Percentiles rank a stretch among this genome's conserved stretches.
These are phyloP conservation scores for Drosophila buzzatii DNA, from an alignment of 2,888 invertebrate genomes.

Conservation along the genomic window DNA sequence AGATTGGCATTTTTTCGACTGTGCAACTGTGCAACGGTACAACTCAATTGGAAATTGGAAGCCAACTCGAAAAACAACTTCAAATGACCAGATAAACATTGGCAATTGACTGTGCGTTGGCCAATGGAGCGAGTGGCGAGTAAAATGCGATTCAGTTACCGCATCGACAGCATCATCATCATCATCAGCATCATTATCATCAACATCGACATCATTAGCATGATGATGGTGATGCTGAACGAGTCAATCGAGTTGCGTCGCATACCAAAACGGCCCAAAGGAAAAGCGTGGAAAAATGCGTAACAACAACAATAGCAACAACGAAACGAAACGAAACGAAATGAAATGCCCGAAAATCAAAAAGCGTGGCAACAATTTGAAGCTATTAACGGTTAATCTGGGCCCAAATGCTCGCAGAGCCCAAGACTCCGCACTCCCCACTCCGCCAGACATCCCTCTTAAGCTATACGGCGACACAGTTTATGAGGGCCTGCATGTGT, in stretches of 20 bases:
- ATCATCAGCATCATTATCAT: constrained; percentile 35
- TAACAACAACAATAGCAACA: constrained; percentile 20
- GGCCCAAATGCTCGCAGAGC: constrained; percentile 22
- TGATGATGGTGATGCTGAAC: constrained; percentile 48
- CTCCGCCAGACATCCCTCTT: neutral
- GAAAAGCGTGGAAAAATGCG: constrained; percentile 55
- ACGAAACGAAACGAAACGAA: constrained; percentile 8
- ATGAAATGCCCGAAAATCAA: constrained; percentile 65
- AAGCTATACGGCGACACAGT: constrained; percentile 12
- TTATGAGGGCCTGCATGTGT: constrained; percentile 43
- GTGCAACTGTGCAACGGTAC: constrained; percentile 39
- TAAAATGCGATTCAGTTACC: constrained; percentile 60
- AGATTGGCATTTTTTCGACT: constrained; percentile 38
- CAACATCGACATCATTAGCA: neutral
- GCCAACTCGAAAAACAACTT: constrained; percentile 62
- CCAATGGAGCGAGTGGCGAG: constrained; percentile 44
- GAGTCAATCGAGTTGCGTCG: constrained; percentile 69
- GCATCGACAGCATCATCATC: constrained; percentile 59
- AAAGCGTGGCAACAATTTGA: constrained; percentile 71
- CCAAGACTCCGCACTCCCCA: neutral
- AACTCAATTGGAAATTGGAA: constrained; percentile 62
- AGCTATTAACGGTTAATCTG: constrained; percentile 76
- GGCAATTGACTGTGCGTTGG: constrained; percentile 53
- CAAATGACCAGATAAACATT: constrained; percentile 72
- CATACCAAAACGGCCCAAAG: constrained; percentile 33